Base-by-base conservation (phyloP, 2,113 vertebrate species). In the Archilochus colubris region DNA sequence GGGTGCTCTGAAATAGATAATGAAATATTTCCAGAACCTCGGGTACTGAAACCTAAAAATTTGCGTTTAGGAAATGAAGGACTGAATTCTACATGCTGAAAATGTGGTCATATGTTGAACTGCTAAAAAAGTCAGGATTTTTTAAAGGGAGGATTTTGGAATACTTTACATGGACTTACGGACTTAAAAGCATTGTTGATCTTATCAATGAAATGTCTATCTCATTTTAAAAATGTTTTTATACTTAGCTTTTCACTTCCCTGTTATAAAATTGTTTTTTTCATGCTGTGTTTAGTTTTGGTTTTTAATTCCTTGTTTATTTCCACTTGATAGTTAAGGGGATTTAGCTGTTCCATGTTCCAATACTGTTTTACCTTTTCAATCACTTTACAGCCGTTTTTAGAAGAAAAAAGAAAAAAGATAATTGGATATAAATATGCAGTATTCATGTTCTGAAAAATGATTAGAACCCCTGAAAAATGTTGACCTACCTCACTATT, bases 401-500 rank as follows among this genome's bases (percentile, higher is more conserved):
- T 33, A 89, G 72, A 84, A 76, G 46, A 75, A 81, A 93, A 88
- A 80, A 44, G 36, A 86, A 64, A 23, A 63, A 68, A 28, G 51
- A 77, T 86, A 93, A 78, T 46, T 78, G 54, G 73, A 68, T 64
- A 78, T 69, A 91, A 62, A 73, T 81, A 83, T 84, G 44, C 50
- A 88, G 76, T 46, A 68, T 75, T 88, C 66, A 8, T 70, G n/a
- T 75, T 88, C 69, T 73, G 77, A 77, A 86, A 84, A 94, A 90
- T 74, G 0, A 95, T 88, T 93, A 84, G 33, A 95, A 93, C 54
- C 40, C 54, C 83, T 91, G 62, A 88, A 95, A 95, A 93, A 91
- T 94, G 76, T 95, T 95, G 86, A 93, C 93, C 83, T 95, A 93
- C 30, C 33, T 86, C 88, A 79, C 68, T 57, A 36, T 57, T 77